Evolutionary conservation across 2,797 vertebrate genomes (phyloP), one percentile per base, ranked within the genome.

Genomic region (Tadarida brasiliensis): DNA sequence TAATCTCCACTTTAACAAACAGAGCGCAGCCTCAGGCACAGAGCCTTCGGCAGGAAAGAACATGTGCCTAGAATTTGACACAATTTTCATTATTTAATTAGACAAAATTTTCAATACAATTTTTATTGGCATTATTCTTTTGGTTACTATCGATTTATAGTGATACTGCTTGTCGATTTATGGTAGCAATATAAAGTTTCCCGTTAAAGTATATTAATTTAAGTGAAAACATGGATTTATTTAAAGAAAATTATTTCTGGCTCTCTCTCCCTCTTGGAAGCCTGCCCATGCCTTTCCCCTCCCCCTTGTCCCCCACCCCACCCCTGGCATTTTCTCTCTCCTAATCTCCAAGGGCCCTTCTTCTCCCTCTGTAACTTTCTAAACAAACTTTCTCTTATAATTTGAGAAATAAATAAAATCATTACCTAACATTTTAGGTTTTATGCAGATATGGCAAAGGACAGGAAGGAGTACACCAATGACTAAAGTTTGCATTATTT

Each of bases 211-310:
- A 56, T 28, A 87, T 33, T 63, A 28, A 57, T 35, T 83, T 78
- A 88, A 90, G 54, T 90, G 39, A 84, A 93, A 94, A 70, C 7
- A n/a, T 74, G 35, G 54, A 87, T 76, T 87, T 28, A 90, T 71
- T 94, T 95, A 90, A 96, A 95, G 51, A 89, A 95, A 81, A 67
- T 47, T 70, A 68, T 68, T 68, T 68, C 65, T 68, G 65, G n/a
- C 19, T 0, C 17, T 1, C 17, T 1, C 65, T 35, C n/a, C 65
- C 65, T 68, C 17, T 67, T 67, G 65, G 65, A 16, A 67, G 65
- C 65, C 33, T 0, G 4, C 61, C 30, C 8, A 5, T 0, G 8
- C n/a, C 65, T 35, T 11, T 33, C 28, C 65, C n/a, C 33, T 9
- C 9, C 3, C 4, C 2, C 33, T 3, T 5, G 11, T 17, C 20